Evolutionary conservation across 2,888 invertebrate genomes (phyloP), one percentile per base, ranked within the genome.

Genomic region (Cheilosia grossa): DNA sequence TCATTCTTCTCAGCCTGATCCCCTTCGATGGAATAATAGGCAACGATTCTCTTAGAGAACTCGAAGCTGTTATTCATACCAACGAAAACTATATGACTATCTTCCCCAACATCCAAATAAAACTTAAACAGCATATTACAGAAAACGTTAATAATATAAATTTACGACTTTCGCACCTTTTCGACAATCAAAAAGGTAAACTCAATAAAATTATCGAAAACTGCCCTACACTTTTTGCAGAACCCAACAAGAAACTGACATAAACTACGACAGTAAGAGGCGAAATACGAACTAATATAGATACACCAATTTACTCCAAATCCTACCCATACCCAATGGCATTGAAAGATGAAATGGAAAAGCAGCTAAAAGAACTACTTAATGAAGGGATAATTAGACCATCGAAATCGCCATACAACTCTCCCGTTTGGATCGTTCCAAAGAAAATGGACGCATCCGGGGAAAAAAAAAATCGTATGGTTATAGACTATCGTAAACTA

Each of bases 381-480:
- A 64, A 42, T 2, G 73, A 86, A 27, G 59, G 66, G 10, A 70
- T 78, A 7, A 86, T 73, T 10, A 73, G 86, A 81, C 75, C 77
- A 17, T 80, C 24, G 24, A 21, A 51, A 19, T 80, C 77, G 4
- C 61, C 81, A 37, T 81, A 63, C 19, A 86, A 81, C 13, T 81
- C 85, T n/a, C 72, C 77, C 4, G 73, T 86, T 15, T 80, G 85
- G 78, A 69, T 77, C 15, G 79, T 72, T 17, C 54, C 54, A 19
- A 79, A 79, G 40, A 73, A 79, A 42, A 10, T 17, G 7, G 70
- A 78, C 19, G 30, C 63, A 24, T 24, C 27, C 13, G 47, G 61
- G 4, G 19, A 53, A 21, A 63, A 70, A 19, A 49, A 78, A 24
- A 42, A 63, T 44, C 21, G 54, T 13, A 24, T 75, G 30, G 75